These are phyloP conservation scores for Chrysotoxum bicinctum DNA, from an alignment of 2,888 invertebrate species.

Conservation along the genomic window DNA sequence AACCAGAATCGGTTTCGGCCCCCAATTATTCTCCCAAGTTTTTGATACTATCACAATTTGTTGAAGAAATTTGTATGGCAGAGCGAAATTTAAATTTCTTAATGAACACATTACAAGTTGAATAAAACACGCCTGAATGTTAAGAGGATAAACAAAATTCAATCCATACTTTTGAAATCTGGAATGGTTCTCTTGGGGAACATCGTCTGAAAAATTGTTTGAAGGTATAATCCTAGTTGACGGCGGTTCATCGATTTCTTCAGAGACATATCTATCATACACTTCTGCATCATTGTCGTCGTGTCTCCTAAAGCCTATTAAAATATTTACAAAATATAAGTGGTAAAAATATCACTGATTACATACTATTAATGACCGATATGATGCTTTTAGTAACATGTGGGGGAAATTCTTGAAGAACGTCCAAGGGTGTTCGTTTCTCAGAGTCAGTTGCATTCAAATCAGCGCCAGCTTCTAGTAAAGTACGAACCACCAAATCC, in stretches of 20 bases:
- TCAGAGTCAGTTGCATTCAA: constrained; percentile 89
- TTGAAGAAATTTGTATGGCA: too few relatives aligned
- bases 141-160: not conserved
- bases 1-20: too few relatives aligned
- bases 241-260: constrained; percentile 78
- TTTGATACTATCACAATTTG: too few relatives aligned
- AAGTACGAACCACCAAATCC: constrained; percentile 91
- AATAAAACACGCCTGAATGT: not conserved
- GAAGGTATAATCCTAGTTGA: not conserved
- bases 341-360: not conserved
- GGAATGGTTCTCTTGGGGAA: not conserved
- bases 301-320: constrained; percentile 76
- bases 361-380: constrained; percentile 91
- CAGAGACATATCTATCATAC: constrained; percentile 80
- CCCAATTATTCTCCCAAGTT: too few relatives aligned
- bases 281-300: constrained; percentile 83
- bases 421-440: constrained; percentile 92
- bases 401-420: constrained; percentile 93
- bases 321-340: not conserved
- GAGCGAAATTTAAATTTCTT: too few relatives aligned
- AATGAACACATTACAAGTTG: not conserved
- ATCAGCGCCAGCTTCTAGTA: constrained; percentile 92
- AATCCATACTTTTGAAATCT: not conserved
- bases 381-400: constrained; percentile 94
- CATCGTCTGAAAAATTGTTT: not conserved